phyloP scores from a whole-genome alignment of 2,113 vertebrate genomes.

The Oryzias melastigma region DNA sequence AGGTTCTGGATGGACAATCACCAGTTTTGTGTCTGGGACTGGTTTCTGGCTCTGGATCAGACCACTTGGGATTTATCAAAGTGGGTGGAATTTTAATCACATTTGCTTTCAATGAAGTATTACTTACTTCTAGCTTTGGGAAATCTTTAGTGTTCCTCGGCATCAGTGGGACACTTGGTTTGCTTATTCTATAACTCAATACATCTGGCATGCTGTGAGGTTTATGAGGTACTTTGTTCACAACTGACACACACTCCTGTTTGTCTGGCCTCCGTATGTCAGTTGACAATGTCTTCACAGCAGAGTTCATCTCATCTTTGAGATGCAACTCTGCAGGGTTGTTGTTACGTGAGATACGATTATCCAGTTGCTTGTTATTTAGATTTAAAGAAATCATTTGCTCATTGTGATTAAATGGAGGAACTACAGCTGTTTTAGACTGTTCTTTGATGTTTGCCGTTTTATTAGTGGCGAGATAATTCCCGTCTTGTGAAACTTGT shows the following conservation, averaged over 20 bases:
- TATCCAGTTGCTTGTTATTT: constrained; percentile 23
- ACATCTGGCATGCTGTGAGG: constrained; percentile 23
- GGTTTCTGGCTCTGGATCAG: constrained; percentile 27
- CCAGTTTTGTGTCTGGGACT: constrained; percentile 28
- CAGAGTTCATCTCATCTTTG: constrained; percentile 36
- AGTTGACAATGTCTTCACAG: constrained; percentile 29
- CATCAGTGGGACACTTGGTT: constrained; percentile 14
- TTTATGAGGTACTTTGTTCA: constrained; percentile 46
- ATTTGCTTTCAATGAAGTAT: constrained; percentile 20
- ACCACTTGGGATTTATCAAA: constrained; percentile 25
- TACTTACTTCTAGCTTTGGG: constrained; percentile 27
- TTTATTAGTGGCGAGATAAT: constrained; percentile 8
- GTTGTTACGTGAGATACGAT: constrained; percentile 35
- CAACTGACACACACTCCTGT: constrained; percentile 18
- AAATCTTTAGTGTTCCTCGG: constrained; percentile 24
- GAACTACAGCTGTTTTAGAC: constrained; percentile 11
- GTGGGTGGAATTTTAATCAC: constrained; percentile 25
- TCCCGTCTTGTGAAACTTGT: constrained; percentile 44
- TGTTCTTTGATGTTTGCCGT: constrained; percentile 22
- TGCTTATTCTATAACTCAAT: constrained; percentile 47
- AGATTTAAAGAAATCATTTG: constrained; percentile 9
- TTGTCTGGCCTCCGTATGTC: constrained; percentile 25
- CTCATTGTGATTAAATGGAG: constrained; percentile 24
- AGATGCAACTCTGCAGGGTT: constrained; percentile 23
- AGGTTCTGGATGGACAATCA: constrained; percentile 15